Percentiles rank a stretch among this genome's conserved stretches.
phyloP scores from a whole-genome alignment of 2,113 vertebrate genomes.

The Pantherophis guttatus region DNA sequence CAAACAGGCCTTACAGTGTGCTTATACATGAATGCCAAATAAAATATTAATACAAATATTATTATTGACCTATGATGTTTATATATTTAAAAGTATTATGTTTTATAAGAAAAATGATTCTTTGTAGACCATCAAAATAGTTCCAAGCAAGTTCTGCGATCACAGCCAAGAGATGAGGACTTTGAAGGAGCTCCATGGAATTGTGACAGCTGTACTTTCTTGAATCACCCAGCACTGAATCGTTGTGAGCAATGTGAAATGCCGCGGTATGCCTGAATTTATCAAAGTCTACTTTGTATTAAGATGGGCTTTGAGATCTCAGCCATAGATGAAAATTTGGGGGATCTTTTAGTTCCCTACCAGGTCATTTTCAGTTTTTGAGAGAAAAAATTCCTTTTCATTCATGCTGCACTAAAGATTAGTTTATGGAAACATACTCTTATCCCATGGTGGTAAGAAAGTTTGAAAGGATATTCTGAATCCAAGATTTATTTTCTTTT shows the following conservation, averaged over 20 bases:
- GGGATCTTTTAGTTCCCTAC: constrained; percentile 64
- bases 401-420: constrained; percentile 58
- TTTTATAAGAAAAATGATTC: constrained; percentile 20
- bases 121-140: constrained; percentile 61
- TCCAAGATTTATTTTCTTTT: constrained; percentile 65
- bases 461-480: constrained; percentile 65
- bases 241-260: constrained; percentile 99
- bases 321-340: constrained; percentile 58
- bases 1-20: background rate
- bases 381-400: constrained; percentile 44
- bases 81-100: constrained; percentile 1
- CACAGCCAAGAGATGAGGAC: constrained; percentile 89
- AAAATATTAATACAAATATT: no score
- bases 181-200: constrained; percentile 97
- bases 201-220: constrained; percentile 98
- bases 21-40: background rate
- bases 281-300: constrained; percentile 44
- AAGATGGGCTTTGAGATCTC: constrained; percentile 55
- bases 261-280: constrained; percentile 92
- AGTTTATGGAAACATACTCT: constrained; percentile 32
- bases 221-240: constrained; percentile 97
- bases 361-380: constrained; percentile 53
- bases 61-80: background rate
- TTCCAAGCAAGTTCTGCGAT: constrained; percentile 69
- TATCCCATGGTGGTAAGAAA: constrained; percentile 51